These are phyloP conservation scores for Pogonocherus hispidulus DNA, from an alignment of 2,888 invertebrate species.

Conservation along the genomic window DNA sequence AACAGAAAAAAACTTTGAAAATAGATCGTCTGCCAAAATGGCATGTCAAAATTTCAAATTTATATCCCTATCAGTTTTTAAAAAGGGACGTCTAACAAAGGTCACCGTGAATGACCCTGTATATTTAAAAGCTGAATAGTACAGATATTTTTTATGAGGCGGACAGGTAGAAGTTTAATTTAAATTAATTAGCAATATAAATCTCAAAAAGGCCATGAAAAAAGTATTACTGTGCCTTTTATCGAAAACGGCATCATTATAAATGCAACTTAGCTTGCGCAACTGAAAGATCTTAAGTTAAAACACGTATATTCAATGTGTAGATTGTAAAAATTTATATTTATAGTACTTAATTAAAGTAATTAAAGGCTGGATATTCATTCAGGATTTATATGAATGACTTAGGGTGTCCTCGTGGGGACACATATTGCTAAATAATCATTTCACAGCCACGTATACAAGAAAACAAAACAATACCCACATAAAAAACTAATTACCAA, in stretches of 20 bases:
- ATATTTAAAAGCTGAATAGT: no score
- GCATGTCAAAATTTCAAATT: no score
- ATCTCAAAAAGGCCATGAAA: neutral
- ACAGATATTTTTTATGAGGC: no score
- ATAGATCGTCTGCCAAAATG: no score
- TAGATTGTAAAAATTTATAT: neutral
- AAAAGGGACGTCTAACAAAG: no score
- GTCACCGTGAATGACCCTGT: no score
- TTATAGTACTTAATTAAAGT: slow-evolving; percentile 11
- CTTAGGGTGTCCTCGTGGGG: neutral
- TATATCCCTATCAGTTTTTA: no score
- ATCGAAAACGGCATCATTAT: neutral
- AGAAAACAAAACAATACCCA: slow-evolving; percentile 9
- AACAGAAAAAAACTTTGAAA: no score
- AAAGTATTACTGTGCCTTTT: neutral
- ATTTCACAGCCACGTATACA: neutral
- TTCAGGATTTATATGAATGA: slow-evolving; percentile 2
- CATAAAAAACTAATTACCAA: slow-evolving; percentile 4
- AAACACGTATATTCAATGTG: no score
- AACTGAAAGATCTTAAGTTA: neutral
- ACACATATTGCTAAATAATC: slow-evolving; percentile 1
- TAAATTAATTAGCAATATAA: no score
- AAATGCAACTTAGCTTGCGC: neutral
- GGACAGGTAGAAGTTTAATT: no score
- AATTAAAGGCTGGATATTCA: slow-evolving; percentile 11